A percentile compares a stretch with the other conserved stretches of the same genome.
These are phyloP conservation scores for Pseudonaja textilis DNA, from an alignment of 2,113 vertebrate genomes.

Conservation along the genomic window DNA sequence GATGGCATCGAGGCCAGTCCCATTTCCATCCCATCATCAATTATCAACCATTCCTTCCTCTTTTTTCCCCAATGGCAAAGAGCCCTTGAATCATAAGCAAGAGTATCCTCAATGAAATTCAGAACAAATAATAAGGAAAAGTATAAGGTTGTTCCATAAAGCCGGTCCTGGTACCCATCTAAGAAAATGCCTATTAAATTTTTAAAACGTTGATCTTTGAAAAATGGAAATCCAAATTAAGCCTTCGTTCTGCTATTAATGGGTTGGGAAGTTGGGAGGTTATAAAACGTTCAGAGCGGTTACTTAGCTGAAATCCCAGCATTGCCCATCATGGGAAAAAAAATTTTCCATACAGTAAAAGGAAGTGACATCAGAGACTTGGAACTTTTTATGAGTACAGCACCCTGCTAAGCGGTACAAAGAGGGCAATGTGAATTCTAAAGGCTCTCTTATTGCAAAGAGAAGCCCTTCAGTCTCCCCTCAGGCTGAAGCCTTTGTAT, in stretches of 20 bases:
- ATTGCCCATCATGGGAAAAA: constrained; percentile 50
- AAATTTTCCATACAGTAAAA: constrained; percentile 9
- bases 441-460: constrained; percentile 51
- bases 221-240: background rate
- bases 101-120: background rate
- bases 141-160: background rate
- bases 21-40: background rate
- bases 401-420: constrained; percentile 64
- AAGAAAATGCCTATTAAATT: background rate
- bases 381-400: constrained; percentile 56
- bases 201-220: background rate
- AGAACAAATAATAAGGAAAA: background rate
- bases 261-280: background rate
- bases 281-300: background rate
- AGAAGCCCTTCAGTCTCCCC: constrained; percentile 55
- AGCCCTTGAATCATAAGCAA: background rate
- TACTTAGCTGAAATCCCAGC: background rate
- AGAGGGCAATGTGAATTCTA: constrained; percentile 49
- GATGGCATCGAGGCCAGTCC: background rate
- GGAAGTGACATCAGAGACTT: constrained; percentile 42
- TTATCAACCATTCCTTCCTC: background rate
- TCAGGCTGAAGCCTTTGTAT: constrained; percentile 65
- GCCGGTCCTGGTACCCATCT: background rate
- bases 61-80: background rate
- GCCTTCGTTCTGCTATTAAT: background rate